Percentiles rank a stretch among this genome's conserved stretches.
Evolutionary conservation across 2,888 invertebrate species (phyloP).

Genomic region (Chouioia cunea): DNA sequence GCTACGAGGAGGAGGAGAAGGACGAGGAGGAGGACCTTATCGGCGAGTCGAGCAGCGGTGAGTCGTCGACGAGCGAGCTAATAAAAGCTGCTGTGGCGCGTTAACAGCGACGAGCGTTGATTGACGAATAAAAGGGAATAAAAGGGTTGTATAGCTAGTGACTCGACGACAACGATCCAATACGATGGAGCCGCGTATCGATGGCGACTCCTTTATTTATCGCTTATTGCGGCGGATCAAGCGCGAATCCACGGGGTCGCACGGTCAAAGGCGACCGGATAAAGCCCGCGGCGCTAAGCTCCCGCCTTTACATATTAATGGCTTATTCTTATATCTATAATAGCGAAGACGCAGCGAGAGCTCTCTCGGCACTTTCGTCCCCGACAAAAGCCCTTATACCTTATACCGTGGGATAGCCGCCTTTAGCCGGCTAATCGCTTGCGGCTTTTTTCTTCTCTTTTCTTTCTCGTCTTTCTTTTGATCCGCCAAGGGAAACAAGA

Average conservation of each 20-base stretch:
- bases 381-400: slow-evolving; percentile 21
- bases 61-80: too few relatives aligned
- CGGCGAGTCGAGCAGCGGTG: slow-evolving; percentile 1
- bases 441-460: not conserved
- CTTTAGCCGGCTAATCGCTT: slow-evolving; percentile 31
- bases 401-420: slow-evolving; percentile 9
- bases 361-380: slow-evolving; percentile 24
- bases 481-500: not conserved
- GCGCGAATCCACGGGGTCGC: too few relatives aligned
- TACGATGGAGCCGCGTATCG: too few relatives aligned
- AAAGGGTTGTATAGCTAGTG: too few relatives aligned
- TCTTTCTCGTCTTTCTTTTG: slow-evolving; percentile 4
- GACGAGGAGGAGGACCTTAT: not conserved
- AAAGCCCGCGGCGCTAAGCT: too few relatives aligned
- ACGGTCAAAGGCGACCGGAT: too few relatives aligned
- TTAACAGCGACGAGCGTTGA: too few relatives aligned
- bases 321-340: slow-evolving; percentile 21
- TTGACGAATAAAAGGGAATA: too few relatives aligned
- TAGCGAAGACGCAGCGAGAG: not conserved
- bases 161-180: too few relatives aligned
- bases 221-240: too few relatives aligned
- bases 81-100: too few relatives aligned
- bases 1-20: slow-evolving; percentile 19
- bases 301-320: slow-evolving; percentile 22
- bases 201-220: too few relatives aligned